Base-by-base conservation (phyloP, 2,797 vertebrate genomes). In the Cirrhinus molitorella region DNA sequence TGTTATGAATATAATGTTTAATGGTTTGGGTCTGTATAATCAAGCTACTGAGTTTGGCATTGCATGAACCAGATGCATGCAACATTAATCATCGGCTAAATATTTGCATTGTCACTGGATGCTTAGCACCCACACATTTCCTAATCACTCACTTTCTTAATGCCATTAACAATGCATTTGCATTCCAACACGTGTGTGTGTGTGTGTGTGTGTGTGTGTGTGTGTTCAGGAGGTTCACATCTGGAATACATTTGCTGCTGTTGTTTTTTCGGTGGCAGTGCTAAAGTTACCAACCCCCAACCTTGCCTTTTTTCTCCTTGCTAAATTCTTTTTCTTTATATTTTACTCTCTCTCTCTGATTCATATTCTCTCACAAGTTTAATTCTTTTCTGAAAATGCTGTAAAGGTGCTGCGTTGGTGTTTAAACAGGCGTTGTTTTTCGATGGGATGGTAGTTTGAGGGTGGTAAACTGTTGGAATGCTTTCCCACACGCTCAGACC, bases 391-490 rank as follows among this genome's bases (percentile, higher is more conserved):
- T 68, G 47, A 19, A 21, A 12, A 31, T 63, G 31, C 40, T 3
- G 0, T 12, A 6, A 21, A 11, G 25, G 25, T 34, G 45, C 19
- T 19, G 63, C 11, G 28, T 5, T 53, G 67, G 17, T 43, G 51
- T 34, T 40, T 71, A 12, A 59, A 61, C 11, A 10, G 51, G 40
- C 53, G 13, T 63, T 28, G 16, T 61, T 16, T 21, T 13, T 59
- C 4, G 6, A 28, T 25, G 25, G 13, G 31, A 8, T 63, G 55
- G 19, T 12, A 93, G 89, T 92, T 89, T 88, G 85, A 88, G 81
- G 88, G 59, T 90, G 88, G 90, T 92, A 92, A 94, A 92, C 89
- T 91, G 89, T 85, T 91, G 87, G 88, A 89, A 47, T 65, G 80
- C 75, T 86, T 88, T 40, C 40, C 65, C 61, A 37, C 37, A 40